Base-by-base conservation (phyloP, 1,140 invertebrate species). In the Drosophila azteca region DNA sequence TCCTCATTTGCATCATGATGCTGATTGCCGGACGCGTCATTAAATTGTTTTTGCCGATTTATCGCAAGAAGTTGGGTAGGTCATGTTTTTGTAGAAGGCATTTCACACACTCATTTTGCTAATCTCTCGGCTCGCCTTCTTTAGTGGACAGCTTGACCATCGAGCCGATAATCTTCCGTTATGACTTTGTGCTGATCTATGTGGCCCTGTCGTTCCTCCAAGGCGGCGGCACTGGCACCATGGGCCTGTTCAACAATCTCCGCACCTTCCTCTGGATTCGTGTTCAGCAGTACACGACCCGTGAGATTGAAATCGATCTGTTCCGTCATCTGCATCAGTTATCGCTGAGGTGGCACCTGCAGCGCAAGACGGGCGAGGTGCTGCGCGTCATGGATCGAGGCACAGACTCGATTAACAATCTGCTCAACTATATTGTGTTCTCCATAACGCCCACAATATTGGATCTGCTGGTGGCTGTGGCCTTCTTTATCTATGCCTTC, bases 351-450 rank as follows among this genome's bases (percentile, higher is more conserved):
- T 99, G 98, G 98, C 98, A 99, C 93, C 92, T 99, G 29, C 94
- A 94, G 7, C 93, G 98, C 26, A 99, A 99, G 93, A 99, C 98
- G 2, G 98, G 98, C 13, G 98, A 99, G 94, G 97, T 99, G 13
- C 92, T 99, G 0, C 93, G 97, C 59, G 95, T 99, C 0, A 98
- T 99, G 96, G 98, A 99, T 92, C 94, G 98, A 72, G 98, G 98
- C 49, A 99, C 98, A 3, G 97, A 97, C 74, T 98, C 97, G 15
- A 97, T 99, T 70, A 97, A 98, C 91, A 98, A 96, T 92, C 93
- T 99, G 6, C 94, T 99, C 0, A 97, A 96, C 88, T 98, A 96
- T 79, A 96, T 97, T 81, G 91, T 97, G 9, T 97, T 97, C 88
- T 96, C 95, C 2, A 98, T 99, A 73, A 90, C 96, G 0, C 98